These are phyloP conservation scores for Sitta europaea DNA, from an alignment of 2,113 vertebrate genomes.

Conservation along the genomic window DNA sequence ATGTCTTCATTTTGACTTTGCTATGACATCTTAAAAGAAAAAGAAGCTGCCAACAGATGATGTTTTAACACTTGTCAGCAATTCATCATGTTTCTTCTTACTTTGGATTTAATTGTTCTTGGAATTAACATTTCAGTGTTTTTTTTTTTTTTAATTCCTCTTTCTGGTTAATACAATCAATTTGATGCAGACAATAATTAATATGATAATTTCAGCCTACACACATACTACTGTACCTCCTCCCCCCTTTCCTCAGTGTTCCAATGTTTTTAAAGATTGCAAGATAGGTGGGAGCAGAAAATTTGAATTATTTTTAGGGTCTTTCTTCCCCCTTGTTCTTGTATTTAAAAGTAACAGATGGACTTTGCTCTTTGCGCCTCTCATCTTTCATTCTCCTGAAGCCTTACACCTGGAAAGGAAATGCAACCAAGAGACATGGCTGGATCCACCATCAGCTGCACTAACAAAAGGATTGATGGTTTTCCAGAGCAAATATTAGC, in stretches of 20 bases:
- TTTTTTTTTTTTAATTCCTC: background rate
- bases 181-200: background rate
- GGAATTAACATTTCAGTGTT: background rate
- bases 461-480: background rate
- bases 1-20: background rate
- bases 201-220: background rate
- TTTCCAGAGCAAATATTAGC: constrained; percentile 31
- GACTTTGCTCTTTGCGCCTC: background rate
- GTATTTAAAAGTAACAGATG: background rate
- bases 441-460: background rate
- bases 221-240: accelerated
- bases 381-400: background rate
- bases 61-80: constrained; percentile 35
- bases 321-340: background rate
- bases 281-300: background rate
- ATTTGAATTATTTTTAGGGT: constrained; percentile 16
- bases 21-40: constrained; percentile 10
- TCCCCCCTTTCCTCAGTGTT: background rate
- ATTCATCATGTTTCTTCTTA: background rate
- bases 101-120: constrained; percentile 25
- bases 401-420: constrained; percentile 21
- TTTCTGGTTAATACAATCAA: background rate
- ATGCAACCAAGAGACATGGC: background rate
- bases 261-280: background rate
- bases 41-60: background rate